Evolutionary conservation across 2,888 invertebrate species (phyloP), one percentile per base, ranked within the genome.

Genomic region (Microplitis deprimator): DNA sequence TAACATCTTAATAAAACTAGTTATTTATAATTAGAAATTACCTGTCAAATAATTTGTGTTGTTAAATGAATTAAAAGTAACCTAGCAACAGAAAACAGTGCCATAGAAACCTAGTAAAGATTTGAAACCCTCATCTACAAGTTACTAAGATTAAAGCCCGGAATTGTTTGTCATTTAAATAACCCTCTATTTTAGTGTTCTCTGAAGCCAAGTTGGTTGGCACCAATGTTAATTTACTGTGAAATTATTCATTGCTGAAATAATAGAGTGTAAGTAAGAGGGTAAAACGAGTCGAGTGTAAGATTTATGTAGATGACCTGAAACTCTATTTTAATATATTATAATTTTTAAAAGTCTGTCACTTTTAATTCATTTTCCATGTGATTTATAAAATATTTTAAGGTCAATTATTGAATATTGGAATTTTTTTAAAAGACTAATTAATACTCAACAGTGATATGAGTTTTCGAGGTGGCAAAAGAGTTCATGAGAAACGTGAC

Each of bases 101-200:
- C 77, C 67, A 79, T 79, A 79, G 81, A 67, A 75, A 79, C 79
- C 7, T 61, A 73, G 64, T 65, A 75, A 74, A 40, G 13, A 50
- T 50, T 13, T 50, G 8, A 50, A 50, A 50, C 50, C 50, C 10
- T 50, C 50, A 41, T 41, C 7, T 41, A 50, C 50, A 50, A 50
- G 50, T 50, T 50, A 13, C 50, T 16, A 60, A 68, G 67, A 72
- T 75, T 75, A 50, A 75, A 69, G 8, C 68, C 40, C 16, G 40
- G 69, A 73, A 67, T 69, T 77, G 69, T 79, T 79, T 75, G 64
- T 60, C 39, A 60, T 41, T 4, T 13, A 70, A n/a, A 70, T n/a
- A 59, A 59, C 20, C 41, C 50, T 16, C 29, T 70, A 5, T 13
- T 41, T 41, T 29, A 59, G 59, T 70, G 4, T 38, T 17, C 29